Evolutionary conservation across 2,113 vertebrate species (phyloP).

Genomic region (Colius striatus): DNA sequence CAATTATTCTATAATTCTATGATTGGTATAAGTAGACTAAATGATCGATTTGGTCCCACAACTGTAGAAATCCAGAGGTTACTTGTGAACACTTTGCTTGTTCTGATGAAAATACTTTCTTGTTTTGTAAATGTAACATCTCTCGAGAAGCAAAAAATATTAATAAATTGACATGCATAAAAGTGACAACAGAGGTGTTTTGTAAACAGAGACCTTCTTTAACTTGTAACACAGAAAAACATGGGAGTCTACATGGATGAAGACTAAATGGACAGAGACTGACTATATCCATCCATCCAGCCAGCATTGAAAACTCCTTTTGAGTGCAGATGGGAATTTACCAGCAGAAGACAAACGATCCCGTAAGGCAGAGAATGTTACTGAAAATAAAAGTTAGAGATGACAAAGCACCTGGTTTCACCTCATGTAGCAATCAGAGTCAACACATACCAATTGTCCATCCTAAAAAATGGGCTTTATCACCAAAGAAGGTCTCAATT

Average conservation of each 20-base stretch:
- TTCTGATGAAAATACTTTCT: not conserved
- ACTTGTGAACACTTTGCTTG: not conserved
- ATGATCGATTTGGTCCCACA: not conserved
- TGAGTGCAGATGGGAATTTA: conserved; percentile 63
- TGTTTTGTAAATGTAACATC: not conserved
- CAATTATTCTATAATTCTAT: too few relatives aligned
- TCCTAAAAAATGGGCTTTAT: conserved; percentile 58
- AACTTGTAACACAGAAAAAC: conserved; percentile 34
- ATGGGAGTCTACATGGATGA: not conserved
- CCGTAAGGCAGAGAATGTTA: conserved; percentile 31
- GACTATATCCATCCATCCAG: conserved; percentile 32
- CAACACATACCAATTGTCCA: conserved; percentile 38
- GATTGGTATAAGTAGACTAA: not conserved
- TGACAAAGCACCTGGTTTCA: conserved; percentile 47
- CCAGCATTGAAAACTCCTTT: conserved; percentile 59
- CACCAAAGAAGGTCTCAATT: conserved; percentile 52
- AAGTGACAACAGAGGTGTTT: not conserved
- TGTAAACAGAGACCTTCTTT: conserved; percentile 20
- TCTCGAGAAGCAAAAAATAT: not conserved
- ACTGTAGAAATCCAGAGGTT: not conserved
- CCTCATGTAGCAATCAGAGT: conserved; percentile 52
- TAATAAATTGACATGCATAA: not conserved
- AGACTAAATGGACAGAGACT: conserved; percentile 44
- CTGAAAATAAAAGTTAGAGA: conserved; percentile 68
- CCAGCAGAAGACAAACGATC: conserved; percentile 57